Conservation (phyloP, 2,888 invertebrate genomes). For the Pecten maximus region DNA sequence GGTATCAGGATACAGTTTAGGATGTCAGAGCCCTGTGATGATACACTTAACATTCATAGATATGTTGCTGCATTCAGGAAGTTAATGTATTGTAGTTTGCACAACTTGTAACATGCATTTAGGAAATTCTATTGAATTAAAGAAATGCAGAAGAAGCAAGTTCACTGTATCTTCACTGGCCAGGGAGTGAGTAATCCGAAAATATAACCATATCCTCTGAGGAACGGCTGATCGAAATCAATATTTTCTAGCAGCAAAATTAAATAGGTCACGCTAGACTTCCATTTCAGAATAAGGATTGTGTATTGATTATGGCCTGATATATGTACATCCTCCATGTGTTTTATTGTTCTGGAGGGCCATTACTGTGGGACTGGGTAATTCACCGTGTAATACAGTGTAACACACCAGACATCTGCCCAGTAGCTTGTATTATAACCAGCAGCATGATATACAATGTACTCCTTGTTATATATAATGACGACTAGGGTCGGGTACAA, state of each 20-base stretch:
- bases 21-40: neutral
- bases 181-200: neutral
- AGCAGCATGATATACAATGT: neutral
- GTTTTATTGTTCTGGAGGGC: slow-evolving; percentile 10
- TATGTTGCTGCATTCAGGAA: neutral
- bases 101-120: neutral
- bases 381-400: neutral
- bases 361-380: neutral
- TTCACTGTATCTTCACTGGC: neutral
- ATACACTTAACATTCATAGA: neutral
- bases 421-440: neutral
- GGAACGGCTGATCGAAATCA: neutral
- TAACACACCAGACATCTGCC: neutral
- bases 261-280: slow-evolving; percentile 20
- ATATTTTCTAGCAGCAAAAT: slow-evolving; percentile 21
- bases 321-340: neutral
- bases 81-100: neutral
- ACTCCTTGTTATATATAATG: neutral
- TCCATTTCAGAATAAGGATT: neutral
- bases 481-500: neutral
- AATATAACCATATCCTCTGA: neutral
- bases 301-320: neutral
- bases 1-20: too few relatives aligned
- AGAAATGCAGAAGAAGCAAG: neutral
- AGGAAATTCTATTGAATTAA: neutral